These are phyloP conservation scores for Pycnonotus jocosus DNA, from an alignment of 2,113 vertebrate genomes.

Conservation along the genomic window DNA sequence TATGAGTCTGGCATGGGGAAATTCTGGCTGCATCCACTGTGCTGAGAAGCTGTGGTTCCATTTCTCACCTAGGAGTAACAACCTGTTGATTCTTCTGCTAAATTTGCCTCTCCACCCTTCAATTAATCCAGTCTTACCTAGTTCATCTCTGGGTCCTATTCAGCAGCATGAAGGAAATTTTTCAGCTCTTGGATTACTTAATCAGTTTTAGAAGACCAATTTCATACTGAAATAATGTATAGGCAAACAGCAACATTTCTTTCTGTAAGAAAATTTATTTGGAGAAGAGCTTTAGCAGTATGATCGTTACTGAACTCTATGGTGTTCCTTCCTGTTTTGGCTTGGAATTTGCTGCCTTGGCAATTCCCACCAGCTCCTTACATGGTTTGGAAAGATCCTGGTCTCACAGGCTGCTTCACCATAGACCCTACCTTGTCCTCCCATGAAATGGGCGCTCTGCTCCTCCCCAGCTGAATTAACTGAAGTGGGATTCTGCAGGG, in stretches of 20 bases:
- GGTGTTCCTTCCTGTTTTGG: conserved; percentile 1
- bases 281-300: neutral
- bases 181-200: neutral
- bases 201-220: neutral
- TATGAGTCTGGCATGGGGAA: neutral
- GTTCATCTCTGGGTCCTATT: neutral
- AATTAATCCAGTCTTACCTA: neutral
- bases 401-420: neutral
- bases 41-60: neutral
- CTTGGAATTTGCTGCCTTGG: neutral
- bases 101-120: neutral
- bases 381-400: neutral
- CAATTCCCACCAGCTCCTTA: neutral
- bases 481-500: conserved; percentile 3
- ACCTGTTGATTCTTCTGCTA: neutral
- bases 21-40: neutral
- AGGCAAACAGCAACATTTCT: neutral
- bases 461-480: conserved; percentile 19
- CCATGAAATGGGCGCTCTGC: neutral
- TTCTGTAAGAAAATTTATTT: neutral
- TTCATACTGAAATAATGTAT: neutral
- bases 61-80: neutral
- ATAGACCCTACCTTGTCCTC: conserved; percentile 39
- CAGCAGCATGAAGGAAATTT: neutral
- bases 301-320: neutral